A percentile compares a stretch with the other conserved stretches of the same genome.
Conservation (phyloP, 53 echinoderm and acorn worm genomes). For the Echinometra lucunter region DNA sequence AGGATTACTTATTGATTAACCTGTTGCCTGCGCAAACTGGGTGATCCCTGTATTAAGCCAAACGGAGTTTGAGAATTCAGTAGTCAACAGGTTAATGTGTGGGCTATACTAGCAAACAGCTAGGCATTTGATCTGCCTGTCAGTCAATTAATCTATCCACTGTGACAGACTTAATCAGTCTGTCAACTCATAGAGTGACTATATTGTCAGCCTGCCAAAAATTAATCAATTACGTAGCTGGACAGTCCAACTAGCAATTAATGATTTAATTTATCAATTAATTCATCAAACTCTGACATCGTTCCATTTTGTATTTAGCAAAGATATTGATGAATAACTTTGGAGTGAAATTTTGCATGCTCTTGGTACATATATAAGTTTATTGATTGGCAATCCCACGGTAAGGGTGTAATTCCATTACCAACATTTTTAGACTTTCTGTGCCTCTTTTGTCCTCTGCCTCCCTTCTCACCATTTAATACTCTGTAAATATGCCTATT, state of each 20-base stretch:
- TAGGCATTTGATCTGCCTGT: background rate
- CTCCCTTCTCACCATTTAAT: too few species aligned
- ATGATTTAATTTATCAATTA: background rate
- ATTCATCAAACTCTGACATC: background rate
- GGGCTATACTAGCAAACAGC: background rate
- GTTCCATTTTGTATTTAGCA: background rate
- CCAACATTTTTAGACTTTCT: too few species aligned
- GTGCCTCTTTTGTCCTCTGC: too few species aligned
- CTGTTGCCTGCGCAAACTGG: too few species aligned
- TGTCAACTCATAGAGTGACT: background rate
- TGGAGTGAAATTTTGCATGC: background rate
- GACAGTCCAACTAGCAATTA: background rate
- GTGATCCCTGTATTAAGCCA: too few species aligned
- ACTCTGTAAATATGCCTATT: too few species aligned
- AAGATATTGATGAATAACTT: background rate
- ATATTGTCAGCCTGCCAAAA: background rate
- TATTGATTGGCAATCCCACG: too few species aligned
- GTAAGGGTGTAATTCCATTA: too few species aligned
- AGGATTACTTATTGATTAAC: too few species aligned
- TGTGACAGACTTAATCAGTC: background rate
- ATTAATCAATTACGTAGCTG: background rate
- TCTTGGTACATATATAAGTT: too few species aligned
- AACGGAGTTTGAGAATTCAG: too few species aligned
- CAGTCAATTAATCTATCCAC: background rate
- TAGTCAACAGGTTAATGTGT: too few species aligned